Evolutionary conservation across 1,140 invertebrate species (phyloP).

Genomic region (Calliphora vicina): DNA sequence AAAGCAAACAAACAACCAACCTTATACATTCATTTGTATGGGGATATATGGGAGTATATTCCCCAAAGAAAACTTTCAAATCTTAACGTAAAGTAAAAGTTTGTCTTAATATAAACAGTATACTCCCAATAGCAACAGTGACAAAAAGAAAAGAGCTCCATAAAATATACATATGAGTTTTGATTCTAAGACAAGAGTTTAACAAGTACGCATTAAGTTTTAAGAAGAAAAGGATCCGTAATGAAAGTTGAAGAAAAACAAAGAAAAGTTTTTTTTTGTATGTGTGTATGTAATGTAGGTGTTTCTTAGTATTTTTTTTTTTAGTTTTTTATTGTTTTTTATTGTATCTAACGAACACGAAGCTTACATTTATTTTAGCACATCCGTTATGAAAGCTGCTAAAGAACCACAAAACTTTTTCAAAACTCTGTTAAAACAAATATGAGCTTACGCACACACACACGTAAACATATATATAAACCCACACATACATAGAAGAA

Average conservation of each 20-base stretch:
- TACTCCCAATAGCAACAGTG: too few relatives aligned
- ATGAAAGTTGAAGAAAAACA: not conserved
- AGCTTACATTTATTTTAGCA: conserved; percentile 23
- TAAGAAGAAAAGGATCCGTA: too few relatives aligned
- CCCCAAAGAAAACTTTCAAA: not conserved
- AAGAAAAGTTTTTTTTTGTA: not conserved
- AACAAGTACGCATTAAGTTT: not conserved
- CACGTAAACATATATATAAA: not conserved
- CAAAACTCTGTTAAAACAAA: not conserved
- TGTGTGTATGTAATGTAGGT: not conserved
- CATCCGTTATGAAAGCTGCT: conserved; percentile 23
- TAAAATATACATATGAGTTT: not conserved
- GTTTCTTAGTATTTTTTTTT: not conserved
- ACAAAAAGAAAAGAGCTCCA: too few relatives aligned
- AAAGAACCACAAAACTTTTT: conserved; percentile 26
- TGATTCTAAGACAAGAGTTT: not conserved
- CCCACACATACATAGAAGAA: not conserved
- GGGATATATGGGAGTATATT: not conserved
- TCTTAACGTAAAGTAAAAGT: not conserved
- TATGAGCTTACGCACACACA: not conserved
- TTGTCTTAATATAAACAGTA: not conserved
- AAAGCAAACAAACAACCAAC: not conserved
- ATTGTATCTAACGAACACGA: conserved; percentile 13
- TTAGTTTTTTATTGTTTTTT: not conserved
- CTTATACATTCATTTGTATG: not conserved